A percentile compares a stretch with the other conserved stretches of the same genome.
phyloP scores from a whole-genome alignment of 2,113 vertebrate genomes.

The Acanthochromis polyacanthus region DNA sequence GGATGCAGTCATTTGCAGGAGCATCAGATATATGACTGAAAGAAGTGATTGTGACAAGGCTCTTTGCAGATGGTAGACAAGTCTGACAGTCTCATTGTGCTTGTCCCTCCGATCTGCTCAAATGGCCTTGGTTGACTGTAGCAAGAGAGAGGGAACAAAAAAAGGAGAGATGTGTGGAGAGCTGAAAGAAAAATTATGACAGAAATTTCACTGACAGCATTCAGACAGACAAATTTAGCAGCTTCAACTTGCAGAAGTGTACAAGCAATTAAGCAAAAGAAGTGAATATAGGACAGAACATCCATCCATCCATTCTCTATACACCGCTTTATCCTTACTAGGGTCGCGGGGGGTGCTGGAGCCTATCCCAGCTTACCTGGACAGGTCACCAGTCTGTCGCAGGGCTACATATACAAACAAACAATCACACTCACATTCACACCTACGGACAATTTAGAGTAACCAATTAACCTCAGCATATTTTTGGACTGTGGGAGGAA shows the following conservation, averaged over 20 bases:
- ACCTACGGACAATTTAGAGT: too few relatives aligned
- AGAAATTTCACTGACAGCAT: slow-evolving; percentile 28
- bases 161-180: neutral
- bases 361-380: too few relatives aligned
- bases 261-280: neutral
- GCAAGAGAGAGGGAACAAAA: neutral
- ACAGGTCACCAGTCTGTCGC: too few relatives aligned
- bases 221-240: slow-evolving; percentile 18
- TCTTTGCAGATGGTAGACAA: slow-evolving; percentile 44
- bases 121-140: slow-evolving; percentile 10
- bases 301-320: too few relatives aligned
- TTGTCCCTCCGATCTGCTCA: slow-evolving; percentile 18
- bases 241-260: neutral
- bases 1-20: slow-evolving; percentile 37
- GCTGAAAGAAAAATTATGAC: slow-evolving; percentile 1
- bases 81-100: slow-evolving; percentile 48
- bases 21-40: slow-evolving; percentile 54
- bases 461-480: too few relatives aligned
- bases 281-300: slow-evolving; percentile 35
- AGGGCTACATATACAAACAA: too few relatives aligned
- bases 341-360: too few relatives aligned
- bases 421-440: too few relatives aligned
- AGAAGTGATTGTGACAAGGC: slow-evolving; percentile 61
- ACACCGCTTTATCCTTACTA: too few relatives aligned
- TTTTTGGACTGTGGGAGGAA: too few relatives aligned